Evolutionary conservation across 2,888 invertebrate genomes (phyloP).

Genomic region (Bedellia somnulentella): DNA sequence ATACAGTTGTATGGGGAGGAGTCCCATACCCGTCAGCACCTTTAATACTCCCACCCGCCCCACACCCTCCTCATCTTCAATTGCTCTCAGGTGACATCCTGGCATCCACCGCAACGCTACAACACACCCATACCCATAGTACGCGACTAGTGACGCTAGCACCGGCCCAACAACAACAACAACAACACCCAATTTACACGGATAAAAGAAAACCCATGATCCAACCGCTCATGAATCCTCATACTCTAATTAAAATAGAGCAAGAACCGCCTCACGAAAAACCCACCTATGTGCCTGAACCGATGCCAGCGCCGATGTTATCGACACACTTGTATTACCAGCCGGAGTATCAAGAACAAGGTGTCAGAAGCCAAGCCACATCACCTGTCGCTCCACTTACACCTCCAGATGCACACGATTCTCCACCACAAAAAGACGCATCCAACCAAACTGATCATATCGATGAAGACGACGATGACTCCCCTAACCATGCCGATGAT

Average conservation of each 20-base stretch:
- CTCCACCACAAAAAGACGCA: conserved; percentile 74
- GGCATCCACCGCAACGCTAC: conserved; percentile 65
- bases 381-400: conserved; percentile 63
- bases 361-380: conserved; percentile 57
- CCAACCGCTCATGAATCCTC: conserved; percentile 44
- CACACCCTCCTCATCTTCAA: conserved; percentile 66
- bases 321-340: conserved; percentile 59
- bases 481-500: conserved; percentile 44
- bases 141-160: conserved; percentile 68
- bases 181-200: conserved; percentile 24
- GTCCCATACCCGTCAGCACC: conserved; percentile 53
- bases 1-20: conserved; percentile 76
- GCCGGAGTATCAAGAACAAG: conserved; percentile 46
- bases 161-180: conserved; percentile 54
- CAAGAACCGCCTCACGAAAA: conserved; percentile 61
- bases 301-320: conserved; percentile 50
- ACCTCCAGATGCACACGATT: conserved; percentile 55
- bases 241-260: conserved; percentile 71
- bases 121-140: conserved; percentile 70
- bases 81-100: conserved; percentile 68
- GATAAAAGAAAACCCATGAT: conserved; percentile 54
- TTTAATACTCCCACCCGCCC: conserved; percentile 38
- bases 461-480: conserved; percentile 69
- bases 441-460: conserved; percentile 83
- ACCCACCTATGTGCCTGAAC: conserved; percentile 43